Base-by-base conservation (phyloP, 2,888 invertebrate genomes). In the Polydrusus pterygomalis region DNA sequence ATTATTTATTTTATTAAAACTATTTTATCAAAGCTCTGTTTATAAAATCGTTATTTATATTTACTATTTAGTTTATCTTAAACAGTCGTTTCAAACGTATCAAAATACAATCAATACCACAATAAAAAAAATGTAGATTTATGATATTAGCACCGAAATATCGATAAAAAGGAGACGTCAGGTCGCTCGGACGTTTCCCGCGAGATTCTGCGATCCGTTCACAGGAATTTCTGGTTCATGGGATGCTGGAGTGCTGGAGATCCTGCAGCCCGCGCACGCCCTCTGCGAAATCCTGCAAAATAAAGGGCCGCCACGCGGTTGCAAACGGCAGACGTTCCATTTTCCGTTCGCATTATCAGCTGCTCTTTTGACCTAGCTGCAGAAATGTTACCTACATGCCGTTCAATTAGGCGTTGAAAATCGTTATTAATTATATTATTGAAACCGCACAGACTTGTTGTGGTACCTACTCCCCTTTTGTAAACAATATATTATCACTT, bases 201-300 rank as follows among this genome's bases (percentile, higher is more conserved):
- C 65, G 65, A 49, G 34, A 47, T 65, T 65, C 65, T 47, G 30
- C 65, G 49, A 49, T 51, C 49, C 47, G 47, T 84, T 85, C 84
- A 82, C 77, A 83, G 82, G 83, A 82, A 81, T 83, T 81, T 83
- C 80, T 82, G 82, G 82, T 77, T 75, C 82, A 82, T 83, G 85
- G 78, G 79, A 79, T 77, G 79, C 82, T 81, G 80, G 84, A 82
- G 83, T 77, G 79, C 82, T 81, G 80, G 84, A 82, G 83, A 83
- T 82, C 82, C 85, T 84, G 85, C 82, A 81, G 78, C 80, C 80
- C 81, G 82, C 82, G 83, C 83, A 74, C 77, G 84, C 82, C 80
- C 15, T 11, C 25, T 56, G 15, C 40, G 72, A 43, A 54, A 47
- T 70, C 62, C 72, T 76, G 76, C 76, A 69, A 69, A 60, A 76